Conservation (phyloP, 2,888 invertebrate genomes). For the Eulithis prunata region DNA sequence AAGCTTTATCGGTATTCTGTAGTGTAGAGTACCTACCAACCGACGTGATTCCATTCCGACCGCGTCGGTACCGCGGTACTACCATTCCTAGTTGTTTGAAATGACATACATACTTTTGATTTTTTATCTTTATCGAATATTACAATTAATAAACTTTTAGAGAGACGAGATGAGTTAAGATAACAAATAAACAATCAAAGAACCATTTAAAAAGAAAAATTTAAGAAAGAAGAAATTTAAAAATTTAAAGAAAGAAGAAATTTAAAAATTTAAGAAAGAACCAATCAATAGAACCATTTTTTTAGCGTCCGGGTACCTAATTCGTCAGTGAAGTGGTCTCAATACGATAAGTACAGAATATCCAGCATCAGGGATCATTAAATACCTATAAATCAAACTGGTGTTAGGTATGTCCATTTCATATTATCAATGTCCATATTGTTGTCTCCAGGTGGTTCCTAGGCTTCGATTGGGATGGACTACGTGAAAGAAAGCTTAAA, state of each 20-base stretch:
- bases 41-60: no score
- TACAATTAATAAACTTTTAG: not conserved
- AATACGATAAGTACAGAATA: no score
- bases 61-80: no score
- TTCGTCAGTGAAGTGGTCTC: no score
- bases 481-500: slow-evolving; percentile 86
- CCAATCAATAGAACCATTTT: no score
- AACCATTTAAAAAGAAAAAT: no score
- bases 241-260: no score
- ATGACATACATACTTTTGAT: not conserved
- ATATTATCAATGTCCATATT: not conserved
- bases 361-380: no score
- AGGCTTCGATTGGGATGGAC: slow-evolving; percentile 94
- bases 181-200: not conserved
- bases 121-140: slow-evolving; percentile 3
- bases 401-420: no score
- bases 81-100: not conserved
- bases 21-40: slow-evolving; percentile 1
- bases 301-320: not conserved
- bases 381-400: no score
- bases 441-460: slow-evolving; percentile 91
- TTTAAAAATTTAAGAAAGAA: no score
- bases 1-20: slow-evolving; percentile 2
- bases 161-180: not conserved
- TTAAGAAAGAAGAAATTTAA: no score